These are phyloP conservation scores for Megalops cyprinoides DNA, from an alignment of 2,797 vertebrate species.

Conservation along the genomic window DNA sequence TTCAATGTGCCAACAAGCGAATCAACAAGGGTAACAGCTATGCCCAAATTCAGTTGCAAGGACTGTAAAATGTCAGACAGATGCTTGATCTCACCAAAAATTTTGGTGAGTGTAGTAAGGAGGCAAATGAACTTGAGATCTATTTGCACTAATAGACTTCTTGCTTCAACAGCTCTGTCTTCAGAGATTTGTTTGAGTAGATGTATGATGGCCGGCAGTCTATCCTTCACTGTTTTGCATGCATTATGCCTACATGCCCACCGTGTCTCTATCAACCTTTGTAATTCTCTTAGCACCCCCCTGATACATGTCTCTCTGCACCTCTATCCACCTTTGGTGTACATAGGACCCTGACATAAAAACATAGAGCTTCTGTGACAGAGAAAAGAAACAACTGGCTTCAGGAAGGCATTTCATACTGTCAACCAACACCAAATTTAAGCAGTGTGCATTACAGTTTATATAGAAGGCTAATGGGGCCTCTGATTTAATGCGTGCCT, in stretches of 20 bases:
- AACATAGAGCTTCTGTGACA: conserved; percentile 37
- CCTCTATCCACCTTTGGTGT: conserved; percentile 28
- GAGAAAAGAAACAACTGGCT: conserved; percentile 31
- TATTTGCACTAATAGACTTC: conserved; percentile 42
- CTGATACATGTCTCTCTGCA: conserved; percentile 33
- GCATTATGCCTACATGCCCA: conserved; percentile 35
- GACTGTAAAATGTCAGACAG: conserved; percentile 37
- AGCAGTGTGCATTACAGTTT: not conserved
- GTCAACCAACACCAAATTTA: conserved; percentile 30
- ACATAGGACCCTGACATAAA: conserved; percentile 36
- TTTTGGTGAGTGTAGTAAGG: conserved; percentile 32
- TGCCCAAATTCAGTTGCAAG: conserved; percentile 36
- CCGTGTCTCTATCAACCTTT: conserved; percentile 32
- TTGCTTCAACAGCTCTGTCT: conserved; percentile 43
- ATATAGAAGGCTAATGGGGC: not conserved
- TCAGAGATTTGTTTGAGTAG: conserved; percentile 37
- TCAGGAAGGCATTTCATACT: conserved; percentile 32
- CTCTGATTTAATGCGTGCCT: not conserved
- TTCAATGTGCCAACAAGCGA: conserved; percentile 32
- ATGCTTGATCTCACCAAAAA: conserved; percentile 32
- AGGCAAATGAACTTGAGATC: conserved; percentile 39
- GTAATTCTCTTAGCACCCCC: conserved; percentile 25
- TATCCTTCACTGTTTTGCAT: conserved; percentile 36
- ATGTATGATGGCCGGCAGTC: conserved; percentile 31
- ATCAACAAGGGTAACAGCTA: conserved; percentile 30